These are phyloP conservation scores for Cochlearius cochlearius DNA, from an alignment of 2,113 vertebrate genomes.

Conservation along the genomic window DNA sequence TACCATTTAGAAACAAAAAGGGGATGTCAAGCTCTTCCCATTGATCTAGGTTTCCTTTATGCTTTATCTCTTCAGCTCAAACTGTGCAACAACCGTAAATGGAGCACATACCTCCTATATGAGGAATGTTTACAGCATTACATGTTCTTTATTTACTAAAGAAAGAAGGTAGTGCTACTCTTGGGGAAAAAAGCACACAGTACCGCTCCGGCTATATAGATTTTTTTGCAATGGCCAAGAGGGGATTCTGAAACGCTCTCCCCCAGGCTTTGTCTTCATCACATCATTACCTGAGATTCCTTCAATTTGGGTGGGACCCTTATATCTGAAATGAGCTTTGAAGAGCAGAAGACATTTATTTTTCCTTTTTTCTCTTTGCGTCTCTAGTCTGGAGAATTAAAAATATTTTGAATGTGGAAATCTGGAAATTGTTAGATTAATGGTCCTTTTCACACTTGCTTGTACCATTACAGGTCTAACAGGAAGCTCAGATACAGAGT, in stretches of 20 bases:
- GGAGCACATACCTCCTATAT: conserved; percentile 14
- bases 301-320: background rate
- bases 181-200: background rate
- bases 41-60: conserved; percentile 27
- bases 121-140: conserved; percentile 41
- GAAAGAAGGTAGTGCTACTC: conserved; percentile 61
- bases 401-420: background rate
- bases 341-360: background rate
- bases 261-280: background rate
- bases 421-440: background rate
- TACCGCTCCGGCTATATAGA: background rate
- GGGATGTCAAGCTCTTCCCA: conserved; percentile 52
- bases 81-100: conserved; percentile 7
- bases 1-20: conserved; percentile 43
- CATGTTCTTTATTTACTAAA: conserved; percentile 42
- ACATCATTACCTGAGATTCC: background rate
- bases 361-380: background rate
- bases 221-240: conserved; percentile 19
- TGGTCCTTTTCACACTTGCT: background rate
- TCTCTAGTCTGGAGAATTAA: background rate
- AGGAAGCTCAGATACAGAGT: background rate
- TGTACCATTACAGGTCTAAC: background rate
- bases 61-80: conserved; percentile 4
- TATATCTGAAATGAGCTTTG: background rate
- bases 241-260: background rate